These are phyloP conservation scores for Dromococcyx pavoninus DNA, from an alignment of 2,797 vertebrate genomes.

Conservation along the genomic window DNA sequence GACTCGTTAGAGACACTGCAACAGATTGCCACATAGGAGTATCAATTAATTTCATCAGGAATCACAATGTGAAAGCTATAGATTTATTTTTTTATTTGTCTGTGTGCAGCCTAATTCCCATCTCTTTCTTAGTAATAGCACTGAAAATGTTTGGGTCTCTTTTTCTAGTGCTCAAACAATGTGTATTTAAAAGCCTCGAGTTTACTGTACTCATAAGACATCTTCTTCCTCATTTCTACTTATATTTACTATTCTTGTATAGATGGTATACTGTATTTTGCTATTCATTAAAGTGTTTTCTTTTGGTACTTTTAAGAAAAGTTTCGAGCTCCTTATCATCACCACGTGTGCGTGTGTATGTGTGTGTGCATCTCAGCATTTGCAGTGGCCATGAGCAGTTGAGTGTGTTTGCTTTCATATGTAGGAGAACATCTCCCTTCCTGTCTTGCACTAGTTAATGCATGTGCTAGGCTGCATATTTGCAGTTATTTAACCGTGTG, in stretches of 20 bases:
- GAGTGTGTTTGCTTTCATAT: background rate
- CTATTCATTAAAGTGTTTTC: background rate
- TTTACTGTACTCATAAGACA: background rate
- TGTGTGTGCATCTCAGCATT: background rate
- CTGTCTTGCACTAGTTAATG: background rate
- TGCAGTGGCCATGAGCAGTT: background rate
- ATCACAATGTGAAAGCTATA: background rate
- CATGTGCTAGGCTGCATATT: background rate
- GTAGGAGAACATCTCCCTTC: background rate
- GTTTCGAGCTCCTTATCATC: background rate
- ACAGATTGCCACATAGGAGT: background rate
- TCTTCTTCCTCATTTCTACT: background rate
- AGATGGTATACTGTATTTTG: background rate
- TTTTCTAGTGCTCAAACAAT: background rate
- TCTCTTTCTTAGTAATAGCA: background rate
- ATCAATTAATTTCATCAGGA: background rate
- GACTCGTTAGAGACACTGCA: background rate
- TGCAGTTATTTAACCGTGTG: background rate
- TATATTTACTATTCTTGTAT: background rate
- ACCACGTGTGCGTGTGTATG: rapidly evolving
- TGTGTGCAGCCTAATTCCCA: background rate
- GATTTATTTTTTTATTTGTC: background rate
- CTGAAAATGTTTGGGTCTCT: background rate
- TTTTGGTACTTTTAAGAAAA: background rate
- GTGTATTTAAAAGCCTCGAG: background rate